Evolutionary conservation across 1,140 invertebrate genomes (phyloP), one percentile per base, ranked within the genome.

Genomic region (Tachypleus tridentatus): DNA sequence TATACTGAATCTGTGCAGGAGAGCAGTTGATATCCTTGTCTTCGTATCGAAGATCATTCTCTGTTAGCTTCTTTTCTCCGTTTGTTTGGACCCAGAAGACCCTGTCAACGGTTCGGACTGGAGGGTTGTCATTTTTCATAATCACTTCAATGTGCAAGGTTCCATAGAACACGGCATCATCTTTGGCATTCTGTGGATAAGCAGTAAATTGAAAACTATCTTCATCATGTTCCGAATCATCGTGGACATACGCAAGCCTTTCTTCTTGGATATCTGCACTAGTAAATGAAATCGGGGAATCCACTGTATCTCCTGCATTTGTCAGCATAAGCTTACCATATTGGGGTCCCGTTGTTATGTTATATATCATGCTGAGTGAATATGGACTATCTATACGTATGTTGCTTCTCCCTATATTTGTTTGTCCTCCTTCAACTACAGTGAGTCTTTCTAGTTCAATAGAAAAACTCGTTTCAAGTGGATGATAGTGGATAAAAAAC

Each of bases 51-150:
- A 97, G 75, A 74, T 94, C 88, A 48, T 83, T 79, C 3, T 82
- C 82, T 0, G 87, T 93, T 0, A 97, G 79, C 1, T 89, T 76
- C 69, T 85, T 82, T 58, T 87, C 84, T 0, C 88, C 86, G 59
- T 86, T 86, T n/a, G 84, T 84, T 0, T 93, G 91, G 5, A 97
- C 86, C 72, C 91, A 84, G 67, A 96, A 91, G 3, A 89, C 81
- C 69, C 84, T 85, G 59, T 88, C 82, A 9, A 85, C 80, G 0
- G 80, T 77, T 70, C 91, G 77, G 48, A 84, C 80, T 0, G 93
- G 93, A 57, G 87, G 85, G 73, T 96, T 95, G 73, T 97, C 93
- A 76, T 97, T 97, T 67, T 86, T 88, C 70, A 95, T 77, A 11
- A 83, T 79, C 49, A 97, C 84, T 65, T 84, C 80, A 47, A 96